Conservation (phyloP, 23 tunicate species). For the Phallusia fumigata region DNA sequence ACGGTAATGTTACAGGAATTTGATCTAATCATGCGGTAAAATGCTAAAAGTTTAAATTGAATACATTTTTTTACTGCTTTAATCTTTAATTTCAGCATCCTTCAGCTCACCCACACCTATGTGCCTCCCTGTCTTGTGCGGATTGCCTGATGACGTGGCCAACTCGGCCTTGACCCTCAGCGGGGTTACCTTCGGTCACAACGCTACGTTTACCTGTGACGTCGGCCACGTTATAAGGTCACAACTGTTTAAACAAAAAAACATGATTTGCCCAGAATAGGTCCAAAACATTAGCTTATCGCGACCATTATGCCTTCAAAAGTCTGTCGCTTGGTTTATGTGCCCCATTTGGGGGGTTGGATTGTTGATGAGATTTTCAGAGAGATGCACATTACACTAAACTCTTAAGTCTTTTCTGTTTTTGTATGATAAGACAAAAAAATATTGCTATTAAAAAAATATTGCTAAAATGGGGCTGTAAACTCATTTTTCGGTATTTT, state of each 20-base stretch:
- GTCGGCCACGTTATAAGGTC: conserved; percentile 48
- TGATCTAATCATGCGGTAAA: too few species aligned
- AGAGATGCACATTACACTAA: not conserved
- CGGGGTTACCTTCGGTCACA: conserved; percentile 58
- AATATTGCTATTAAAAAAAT: not conserved
- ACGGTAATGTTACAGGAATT: conserved; percentile 22
- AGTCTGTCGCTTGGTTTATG: too few species aligned
- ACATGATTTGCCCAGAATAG: too few species aligned
- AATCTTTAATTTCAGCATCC: conserved; percentile 27
- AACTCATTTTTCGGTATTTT: not conserved
- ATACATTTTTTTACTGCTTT: too few species aligned
- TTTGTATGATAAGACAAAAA: not conserved
- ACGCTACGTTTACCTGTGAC: conserved; percentile 47
- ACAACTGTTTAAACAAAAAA: not conserved
- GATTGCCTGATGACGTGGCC: conserved; percentile 17
- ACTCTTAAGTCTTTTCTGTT: not conserved
- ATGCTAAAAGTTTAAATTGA: too few species aligned
- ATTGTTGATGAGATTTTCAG: too few species aligned
- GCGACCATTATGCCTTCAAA: too few species aligned
- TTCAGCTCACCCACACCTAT: conserved; percentile 34
- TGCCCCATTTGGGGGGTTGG: too few species aligned
- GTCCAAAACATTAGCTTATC: too few species aligned
- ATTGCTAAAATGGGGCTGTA: not conserved
- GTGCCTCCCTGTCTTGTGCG: conserved; percentile 64
- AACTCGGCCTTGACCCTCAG: conserved; percentile 17